Conservation (phyloP, 2,888 invertebrate genomes). For the Ormyrus thymus region DNA sequence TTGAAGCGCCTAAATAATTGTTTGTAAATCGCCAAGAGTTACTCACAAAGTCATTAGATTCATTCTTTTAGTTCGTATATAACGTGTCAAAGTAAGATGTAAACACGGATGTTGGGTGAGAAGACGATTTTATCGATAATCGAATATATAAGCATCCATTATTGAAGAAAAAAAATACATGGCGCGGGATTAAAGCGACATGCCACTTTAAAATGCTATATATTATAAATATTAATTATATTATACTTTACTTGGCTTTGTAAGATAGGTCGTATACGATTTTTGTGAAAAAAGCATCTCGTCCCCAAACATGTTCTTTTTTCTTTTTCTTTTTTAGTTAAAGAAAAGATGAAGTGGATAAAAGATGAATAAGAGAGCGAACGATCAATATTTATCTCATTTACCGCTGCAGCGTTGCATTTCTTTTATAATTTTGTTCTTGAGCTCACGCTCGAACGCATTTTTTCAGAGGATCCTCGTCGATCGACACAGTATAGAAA, state of each 20-base stretch:
- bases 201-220: slow-evolving; percentile 44
- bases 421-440: slow-evolving; percentile 11
- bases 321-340: slow-evolving; percentile 17
- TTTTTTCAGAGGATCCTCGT: slow-evolving; percentile 9
- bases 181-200: slow-evolving; percentile 26
- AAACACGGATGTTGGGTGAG: slow-evolving; percentile 44
- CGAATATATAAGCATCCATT: slow-evolving; percentile 31
- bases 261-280: slow-evolving; percentile 46
- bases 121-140: slow-evolving; percentile 31
- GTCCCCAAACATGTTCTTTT: not conserved
- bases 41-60: slow-evolving; percentile 74
- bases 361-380: slow-evolving; percentile 5
- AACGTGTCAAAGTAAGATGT: slow-evolving; percentile 60
- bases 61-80: slow-evolving; percentile 69
- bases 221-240: slow-evolving; percentile 13
- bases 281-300: not conserved
- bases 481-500: slow-evolving; percentile 7
- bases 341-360: not conserved
- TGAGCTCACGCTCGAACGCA: not conserved
- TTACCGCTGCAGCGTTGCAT: slow-evolving; percentile 3
- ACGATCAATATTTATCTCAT: slow-evolving; percentile 36
- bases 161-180: slow-evolving; percentile 22
- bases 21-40: slow-evolving; percentile 60
- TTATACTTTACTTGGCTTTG: slow-evolving; percentile 47
- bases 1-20: slow-evolving; percentile 46